These are phyloP conservation scores for Threskiornis aethiopicus DNA, from an alignment of 2,797 vertebrate species.

Conservation along the genomic window DNA sequence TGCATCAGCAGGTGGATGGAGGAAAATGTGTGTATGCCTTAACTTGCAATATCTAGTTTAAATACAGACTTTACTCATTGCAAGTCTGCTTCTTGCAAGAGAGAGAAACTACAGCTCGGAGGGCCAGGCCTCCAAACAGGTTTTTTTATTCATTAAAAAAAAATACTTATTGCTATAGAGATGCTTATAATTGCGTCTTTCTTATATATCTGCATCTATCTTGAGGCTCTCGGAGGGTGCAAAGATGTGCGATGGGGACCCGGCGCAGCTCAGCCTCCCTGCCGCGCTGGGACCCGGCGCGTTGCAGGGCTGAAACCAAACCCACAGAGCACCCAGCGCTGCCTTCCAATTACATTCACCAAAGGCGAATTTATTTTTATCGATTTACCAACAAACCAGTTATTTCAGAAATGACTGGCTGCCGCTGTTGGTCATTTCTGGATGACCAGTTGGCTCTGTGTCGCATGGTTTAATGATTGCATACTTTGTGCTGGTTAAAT, in stretches of 20 bases:
- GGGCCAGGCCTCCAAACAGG: not conserved
- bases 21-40: not conserved
- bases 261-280: not conserved
- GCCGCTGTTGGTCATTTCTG: not conserved
- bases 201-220: rapidly evolving
- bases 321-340: not conserved
- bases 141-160: not conserved
- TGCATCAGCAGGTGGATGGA: not conserved
- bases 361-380: not conserved
- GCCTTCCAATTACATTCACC: not conserved
- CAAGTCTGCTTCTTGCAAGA: not conserved
- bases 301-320: not conserved
- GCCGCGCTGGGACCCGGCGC: rapidly evolving
- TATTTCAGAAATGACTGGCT: not conserved
- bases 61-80: not conserved
- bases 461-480: slow-evolving; percentile 1
- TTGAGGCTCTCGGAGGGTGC: not conserved
- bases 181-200: not conserved
- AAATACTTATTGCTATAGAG: not conserved
- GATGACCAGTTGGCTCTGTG: not conserved
- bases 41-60: not conserved
- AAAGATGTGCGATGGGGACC: rapidly evolving
- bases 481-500: slow-evolving; percentile 34
- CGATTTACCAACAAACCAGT: not conserved
- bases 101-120: not conserved